Evolutionary conservation across 2,888 invertebrate genomes (phyloP).

Genomic region (Leptinotarsa haldemani): DNA sequence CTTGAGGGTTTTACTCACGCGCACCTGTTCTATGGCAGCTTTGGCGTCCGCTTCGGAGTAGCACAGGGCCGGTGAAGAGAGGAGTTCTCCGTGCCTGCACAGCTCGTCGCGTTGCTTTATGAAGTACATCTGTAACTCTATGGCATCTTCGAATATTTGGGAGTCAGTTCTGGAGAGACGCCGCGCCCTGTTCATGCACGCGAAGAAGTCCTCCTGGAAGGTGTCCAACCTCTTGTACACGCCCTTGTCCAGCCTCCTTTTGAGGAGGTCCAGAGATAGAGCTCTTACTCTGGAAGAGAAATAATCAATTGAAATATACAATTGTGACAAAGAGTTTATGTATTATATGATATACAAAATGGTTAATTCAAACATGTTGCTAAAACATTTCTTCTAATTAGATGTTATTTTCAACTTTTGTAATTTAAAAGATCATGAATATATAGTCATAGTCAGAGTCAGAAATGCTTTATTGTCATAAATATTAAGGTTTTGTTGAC

Average conservation of each 20-base stretch:
- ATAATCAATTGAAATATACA: too few relatives aligned
- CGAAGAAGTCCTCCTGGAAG: conserved; percentile 97
- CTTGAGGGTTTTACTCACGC: conserved; percentile 80
- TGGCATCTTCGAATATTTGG: conserved; percentile 91
- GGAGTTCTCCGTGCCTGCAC: conserved; percentile 81
- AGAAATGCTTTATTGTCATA: too few relatives aligned
- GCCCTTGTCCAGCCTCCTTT: conserved; percentile 90
- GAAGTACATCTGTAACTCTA: conserved; percentile 92
- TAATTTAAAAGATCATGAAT: too few relatives aligned
- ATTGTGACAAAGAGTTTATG: too few relatives aligned
- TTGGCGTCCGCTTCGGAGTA: conserved; percentile 83
- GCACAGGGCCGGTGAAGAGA: conserved; percentile 88
- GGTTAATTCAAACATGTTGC: too few relatives aligned
- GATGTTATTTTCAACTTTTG: too few relatives aligned
- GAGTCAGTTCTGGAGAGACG: conserved; percentile 91
- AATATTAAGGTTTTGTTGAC: too few relatives aligned
- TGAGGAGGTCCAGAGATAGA: conserved; percentile 91
- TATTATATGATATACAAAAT: too few relatives aligned
- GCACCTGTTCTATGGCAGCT: conserved; percentile 79
- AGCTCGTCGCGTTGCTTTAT: conserved; percentile 78
- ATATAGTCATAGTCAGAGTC: too few relatives aligned
- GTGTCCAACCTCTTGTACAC: conserved; percentile 92
- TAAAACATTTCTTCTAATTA: too few relatives aligned
- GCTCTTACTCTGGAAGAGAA: conserved; percentile 75
- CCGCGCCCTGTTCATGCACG: conserved; percentile 90